Conservation (phyloP, 2,113 vertebrate species). For the Pagrus major region DNA sequence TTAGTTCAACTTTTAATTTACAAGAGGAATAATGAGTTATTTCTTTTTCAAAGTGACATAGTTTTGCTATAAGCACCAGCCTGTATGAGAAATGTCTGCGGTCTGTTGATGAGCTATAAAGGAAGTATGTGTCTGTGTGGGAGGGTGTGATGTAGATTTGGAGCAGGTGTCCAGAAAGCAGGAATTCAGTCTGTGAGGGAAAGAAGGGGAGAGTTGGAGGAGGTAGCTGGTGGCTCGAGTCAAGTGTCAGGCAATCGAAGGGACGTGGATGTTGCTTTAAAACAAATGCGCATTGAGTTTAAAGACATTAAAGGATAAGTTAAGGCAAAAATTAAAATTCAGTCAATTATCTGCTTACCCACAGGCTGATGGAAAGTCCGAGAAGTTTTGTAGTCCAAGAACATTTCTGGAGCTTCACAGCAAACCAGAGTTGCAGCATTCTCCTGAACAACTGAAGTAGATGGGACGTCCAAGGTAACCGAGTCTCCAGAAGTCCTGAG, state of each 20-base stretch:
- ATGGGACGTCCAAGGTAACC: no score
- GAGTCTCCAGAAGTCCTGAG: no score
- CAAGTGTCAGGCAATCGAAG: slow-evolving; percentile 29
- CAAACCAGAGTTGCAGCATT: no score
- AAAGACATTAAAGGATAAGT: no score
- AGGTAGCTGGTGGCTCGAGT: slow-evolving; percentile 32
- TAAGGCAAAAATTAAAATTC: no score
- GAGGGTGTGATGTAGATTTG: slow-evolving; percentile 11
- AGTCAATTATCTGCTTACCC: no score
- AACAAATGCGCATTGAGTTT: neutral
- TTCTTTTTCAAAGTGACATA: neutral
- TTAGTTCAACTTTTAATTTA: neutral
- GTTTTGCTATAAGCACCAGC: neutral
- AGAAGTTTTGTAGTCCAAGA: no score
- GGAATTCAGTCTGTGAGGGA: slow-evolving; percentile 3
- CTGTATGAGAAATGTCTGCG: no score
- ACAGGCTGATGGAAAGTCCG: no score
- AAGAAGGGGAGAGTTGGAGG: slow-evolving; percentile 13
- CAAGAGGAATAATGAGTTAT: neutral
- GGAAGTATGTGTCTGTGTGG: slow-evolving; percentile 17
- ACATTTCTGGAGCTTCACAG: no score
- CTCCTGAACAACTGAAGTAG: no score
- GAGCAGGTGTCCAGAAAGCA: neutral
- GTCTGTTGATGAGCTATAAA: neutral
- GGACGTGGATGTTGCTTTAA: slow-evolving; percentile 4